These are phyloP conservation scores for Hylyphantes graminicola DNA, from an alignment of 1,140 invertebrate genomes.

Conservation along the genomic window DNA sequence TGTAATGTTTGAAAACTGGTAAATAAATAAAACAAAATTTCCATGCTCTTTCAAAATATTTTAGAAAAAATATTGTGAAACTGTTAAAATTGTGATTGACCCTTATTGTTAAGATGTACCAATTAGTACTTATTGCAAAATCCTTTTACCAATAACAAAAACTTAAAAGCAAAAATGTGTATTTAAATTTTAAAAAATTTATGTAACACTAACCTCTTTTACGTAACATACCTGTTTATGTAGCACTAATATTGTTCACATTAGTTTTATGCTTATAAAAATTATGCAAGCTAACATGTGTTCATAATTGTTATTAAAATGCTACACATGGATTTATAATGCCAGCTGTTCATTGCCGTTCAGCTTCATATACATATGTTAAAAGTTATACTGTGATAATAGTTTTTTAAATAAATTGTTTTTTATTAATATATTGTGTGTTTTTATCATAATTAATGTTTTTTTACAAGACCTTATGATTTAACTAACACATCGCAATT, in stretches of 20 bases:
- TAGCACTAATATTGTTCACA: not conserved
- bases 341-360: not conserved
- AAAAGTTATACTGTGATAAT: slow-evolving; percentile 13
- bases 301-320: not conserved
- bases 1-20: too few species aligned
- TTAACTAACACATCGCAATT: too few species aligned
- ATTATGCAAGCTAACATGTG: too few species aligned
- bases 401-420: not conserved
- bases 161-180: not conserved
- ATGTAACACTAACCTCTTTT: not conserved
- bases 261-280: not conserved
- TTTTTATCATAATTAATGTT: too few species aligned
- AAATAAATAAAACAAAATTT: too few species aligned
- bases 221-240: not conserved
- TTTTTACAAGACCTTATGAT: too few species aligned
- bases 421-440: not conserved
- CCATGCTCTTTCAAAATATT: too few species aligned
- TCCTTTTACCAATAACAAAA: too few species aligned
- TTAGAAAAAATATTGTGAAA: too few species aligned
- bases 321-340: not conserved
- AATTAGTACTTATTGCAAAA: too few species aligned
- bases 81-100: too few species aligned
- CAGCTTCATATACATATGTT: not conserved
- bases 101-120: too few species aligned
- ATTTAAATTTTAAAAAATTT: not conserved